phyloP scores from a whole-genome alignment of 2,888 invertebrate species.

The Epirrhoe tristata region DNA sequence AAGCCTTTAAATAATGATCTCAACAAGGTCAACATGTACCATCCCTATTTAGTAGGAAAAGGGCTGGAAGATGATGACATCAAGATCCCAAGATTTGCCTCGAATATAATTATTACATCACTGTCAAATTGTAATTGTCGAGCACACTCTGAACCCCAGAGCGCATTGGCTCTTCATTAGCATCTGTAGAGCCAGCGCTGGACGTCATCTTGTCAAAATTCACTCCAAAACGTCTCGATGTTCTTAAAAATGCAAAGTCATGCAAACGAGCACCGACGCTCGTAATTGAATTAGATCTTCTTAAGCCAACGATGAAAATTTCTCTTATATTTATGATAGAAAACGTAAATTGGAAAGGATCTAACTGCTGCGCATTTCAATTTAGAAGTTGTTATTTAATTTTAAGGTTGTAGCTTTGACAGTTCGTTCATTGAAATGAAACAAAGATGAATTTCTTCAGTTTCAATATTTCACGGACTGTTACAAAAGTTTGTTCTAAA shows the following conservation, averaged over 20 bases:
- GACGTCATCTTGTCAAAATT: constrained; percentile 74
- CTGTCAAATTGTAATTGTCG: constrained; percentile 12
- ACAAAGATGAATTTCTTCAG: constrained; percentile 41
- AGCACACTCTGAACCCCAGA: constrained; percentile 40
- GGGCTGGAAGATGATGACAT: no score
- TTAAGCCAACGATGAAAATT: constrained; percentile 73
- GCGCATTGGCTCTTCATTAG: constrained; percentile 46
- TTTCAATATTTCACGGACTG: constrained; percentile 32
- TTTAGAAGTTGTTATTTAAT: constrained; percentile 66
- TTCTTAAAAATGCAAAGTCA: constrained; percentile 83
- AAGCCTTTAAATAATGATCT: no score
- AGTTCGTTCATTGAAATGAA: constrained; percentile 43
- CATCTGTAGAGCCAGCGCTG: constrained; percentile 50
- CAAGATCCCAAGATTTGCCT: not conserved
- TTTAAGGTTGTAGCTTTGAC: constrained; percentile 47
- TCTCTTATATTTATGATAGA: constrained; percentile 67
- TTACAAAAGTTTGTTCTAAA: constrained; percentile 7
- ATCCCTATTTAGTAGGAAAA: no score
- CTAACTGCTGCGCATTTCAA: constrained; percentile 71
- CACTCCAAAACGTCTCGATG: constrained; percentile 67
- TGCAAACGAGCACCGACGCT: constrained; percentile 79
- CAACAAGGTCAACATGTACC: no score
- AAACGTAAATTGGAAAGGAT: constrained; percentile 69
- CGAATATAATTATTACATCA: not conserved
- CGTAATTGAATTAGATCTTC: constrained; percentile 79